Evolutionary conservation across 2,888 invertebrate species (phyloP), one percentile per base, ranked within the genome.

Genomic region (Cistogaster globosa): DNA sequence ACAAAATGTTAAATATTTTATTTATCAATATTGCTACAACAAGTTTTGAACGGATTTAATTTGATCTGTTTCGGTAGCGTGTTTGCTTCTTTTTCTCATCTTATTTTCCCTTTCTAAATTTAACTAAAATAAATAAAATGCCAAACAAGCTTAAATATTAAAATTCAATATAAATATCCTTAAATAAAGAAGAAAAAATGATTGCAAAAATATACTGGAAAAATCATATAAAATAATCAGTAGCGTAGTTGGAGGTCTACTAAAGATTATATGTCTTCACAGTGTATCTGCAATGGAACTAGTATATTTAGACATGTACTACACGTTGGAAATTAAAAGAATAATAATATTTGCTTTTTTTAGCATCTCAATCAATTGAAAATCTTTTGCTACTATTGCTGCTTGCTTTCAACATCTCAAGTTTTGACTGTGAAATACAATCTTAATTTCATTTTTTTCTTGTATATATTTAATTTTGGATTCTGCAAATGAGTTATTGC

Each of bases 381-480:
- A 58, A 67, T 76, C 38, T 42, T 65, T 71, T 58, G 42, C 36
- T 74, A 57, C 51, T 36, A 51, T 62, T 77, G 68, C 55, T 69
- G 81, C 65, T 75, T 77, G 63, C 78, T 75, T 79, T 79, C 69
- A 79, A 82, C 82, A 85, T 60, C 69, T 69, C 58, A 63, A 85
- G 53, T 77, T 78, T 78, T 85, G 85, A 82, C 82, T 85, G 78
- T 79, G 75, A 82, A 85, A 85, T 85, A 82, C 78, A 78, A 85
- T 74, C 77, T 75, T 45, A 63, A 78, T 57, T 63, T 57, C 8
- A 36, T 57, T 74, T 36, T 67, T 58, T 42, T n/a, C 26, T 51
- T 51, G 20, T 51, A 36, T 67, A n/a, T n/a, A 60, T 51, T 51
- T 36, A 45, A 71, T 67, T 75, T 68, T 58, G 9, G 51, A 51